Percentiles rank a stretch among this genome's conserved stretches.
Conservation (phyloP, 2,797 vertebrate species). For the Periophthalmus magnuspinnatus region DNA sequence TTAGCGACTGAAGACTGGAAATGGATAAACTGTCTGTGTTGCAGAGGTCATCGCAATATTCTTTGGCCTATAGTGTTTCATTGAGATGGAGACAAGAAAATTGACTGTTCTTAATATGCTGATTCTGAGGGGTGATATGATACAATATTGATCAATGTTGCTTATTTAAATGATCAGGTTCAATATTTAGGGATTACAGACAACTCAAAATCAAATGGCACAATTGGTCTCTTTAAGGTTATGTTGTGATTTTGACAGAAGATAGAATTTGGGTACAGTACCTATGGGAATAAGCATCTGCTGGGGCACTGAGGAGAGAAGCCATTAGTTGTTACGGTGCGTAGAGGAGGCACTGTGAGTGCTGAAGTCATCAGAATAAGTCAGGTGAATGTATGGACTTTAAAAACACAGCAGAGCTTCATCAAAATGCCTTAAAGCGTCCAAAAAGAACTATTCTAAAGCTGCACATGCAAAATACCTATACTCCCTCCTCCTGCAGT, state of each 20-base stretch:
- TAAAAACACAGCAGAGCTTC: no score
- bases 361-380: no score
- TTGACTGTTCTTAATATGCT: neutral
- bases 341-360: no score
- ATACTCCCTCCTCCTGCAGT: no score
- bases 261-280: no score
- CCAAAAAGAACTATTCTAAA: no score
- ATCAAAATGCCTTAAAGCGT: no score
- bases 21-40: constrained; percentile 22
- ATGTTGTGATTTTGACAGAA: neutral
- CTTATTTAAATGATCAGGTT: neutral
- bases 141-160: neutral
- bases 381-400: no score
- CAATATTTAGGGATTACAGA: no score
- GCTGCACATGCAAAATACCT: no score
- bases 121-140: neutral
- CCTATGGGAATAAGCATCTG: neutral
- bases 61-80: no score
- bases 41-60: neutral
- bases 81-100: no score
- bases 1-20: constrained; percentile 12
- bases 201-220: neutral
- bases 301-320: neutral
- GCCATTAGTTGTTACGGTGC: neutral
- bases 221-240: neutral